phyloP scores from a whole-genome alignment of 1,140 invertebrate species.

The Sipha flava region DNA sequence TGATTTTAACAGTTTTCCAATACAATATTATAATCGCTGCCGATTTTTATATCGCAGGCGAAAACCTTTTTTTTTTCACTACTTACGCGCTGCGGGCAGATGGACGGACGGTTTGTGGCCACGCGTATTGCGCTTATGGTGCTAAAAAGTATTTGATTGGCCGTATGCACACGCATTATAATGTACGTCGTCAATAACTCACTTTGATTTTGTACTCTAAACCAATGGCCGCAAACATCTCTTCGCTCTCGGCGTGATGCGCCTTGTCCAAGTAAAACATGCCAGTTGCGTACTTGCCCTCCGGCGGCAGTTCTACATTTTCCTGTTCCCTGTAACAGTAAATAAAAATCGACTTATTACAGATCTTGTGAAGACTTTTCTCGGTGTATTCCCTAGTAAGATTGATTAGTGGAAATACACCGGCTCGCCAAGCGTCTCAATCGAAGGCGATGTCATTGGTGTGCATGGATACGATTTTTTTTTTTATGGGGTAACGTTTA shows the following conservation, averaged over 20 bases:
- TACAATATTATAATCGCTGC: too few species aligned
- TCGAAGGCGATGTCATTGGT: too few species aligned
- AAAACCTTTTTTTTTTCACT: neutral
- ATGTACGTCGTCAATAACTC: conserved; percentile 36
- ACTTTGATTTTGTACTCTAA: conserved; percentile 67
- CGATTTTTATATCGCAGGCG: neutral
- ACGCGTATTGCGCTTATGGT: neutral
- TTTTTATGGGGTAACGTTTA: too few species aligned
- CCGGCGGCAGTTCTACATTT: conserved; percentile 70
- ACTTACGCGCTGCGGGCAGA: neutral
- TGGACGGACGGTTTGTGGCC: neutral
- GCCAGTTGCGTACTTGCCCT: conserved; percentile 89
- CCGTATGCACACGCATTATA: neutral
- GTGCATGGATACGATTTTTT: too few species aligned
- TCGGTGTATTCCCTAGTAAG: too few species aligned
- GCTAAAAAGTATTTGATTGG: conserved; percentile 10
- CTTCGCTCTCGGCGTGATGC: conserved; percentile 70
- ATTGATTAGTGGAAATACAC: too few species aligned
- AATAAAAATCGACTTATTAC: neutral
- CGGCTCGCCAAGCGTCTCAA: too few species aligned
- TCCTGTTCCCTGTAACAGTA: conserved; percentile 57
- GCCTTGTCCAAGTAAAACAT: conserved; percentile 86
- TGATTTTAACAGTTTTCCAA: too few species aligned
- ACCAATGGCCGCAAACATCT: conserved; percentile 71
- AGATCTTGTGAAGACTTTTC: too few species aligned